A percentile compares a stretch with the other conserved stretches of the same genome.
phyloP scores from a whole-genome alignment of 2,888 invertebrate species.

The Meta bourneti region DNA sequence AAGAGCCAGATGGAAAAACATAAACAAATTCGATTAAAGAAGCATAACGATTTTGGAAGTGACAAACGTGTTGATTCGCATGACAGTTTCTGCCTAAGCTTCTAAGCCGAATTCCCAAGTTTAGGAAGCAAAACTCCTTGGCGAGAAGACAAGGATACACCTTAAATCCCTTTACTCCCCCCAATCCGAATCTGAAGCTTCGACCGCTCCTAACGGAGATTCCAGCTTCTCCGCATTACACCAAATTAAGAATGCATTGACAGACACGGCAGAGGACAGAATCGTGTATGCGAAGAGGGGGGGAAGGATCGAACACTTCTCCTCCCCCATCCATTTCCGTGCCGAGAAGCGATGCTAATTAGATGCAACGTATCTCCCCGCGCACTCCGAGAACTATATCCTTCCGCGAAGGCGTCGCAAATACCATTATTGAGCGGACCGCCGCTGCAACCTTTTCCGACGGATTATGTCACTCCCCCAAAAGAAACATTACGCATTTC shows the following conservation, averaged over 20 bases:
- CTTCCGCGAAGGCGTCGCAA: conserved; percentile 70
- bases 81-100: no score
- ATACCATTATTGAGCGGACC: conserved; percentile 71
- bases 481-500: conserved; percentile 67
- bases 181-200: neutral
- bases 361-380: conserved; percentile 68
- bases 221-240: conserved; percentile 19
- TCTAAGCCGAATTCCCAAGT: no score
- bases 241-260: conserved; percentile 37
- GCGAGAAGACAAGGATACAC: neutral
- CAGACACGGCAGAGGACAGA: conserved; percentile 19
- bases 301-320: neutral
- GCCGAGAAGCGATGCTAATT: conserved; percentile 68
- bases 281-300: neutral
- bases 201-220: no score
- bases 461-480: conserved; percentile 71
- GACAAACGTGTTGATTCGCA: no score
- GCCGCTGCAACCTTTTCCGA: conserved; percentile 54
- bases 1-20: no score
- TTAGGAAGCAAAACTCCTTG: no score
- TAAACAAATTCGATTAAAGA: no score
- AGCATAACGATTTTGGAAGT: no score
- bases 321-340: conserved; percentile 31
- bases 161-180: neutral
- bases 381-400: conserved; percentile 48